Conservation (phyloP, 2,113 vertebrate genomes). For the Amblyopsis rosae region DNA sequence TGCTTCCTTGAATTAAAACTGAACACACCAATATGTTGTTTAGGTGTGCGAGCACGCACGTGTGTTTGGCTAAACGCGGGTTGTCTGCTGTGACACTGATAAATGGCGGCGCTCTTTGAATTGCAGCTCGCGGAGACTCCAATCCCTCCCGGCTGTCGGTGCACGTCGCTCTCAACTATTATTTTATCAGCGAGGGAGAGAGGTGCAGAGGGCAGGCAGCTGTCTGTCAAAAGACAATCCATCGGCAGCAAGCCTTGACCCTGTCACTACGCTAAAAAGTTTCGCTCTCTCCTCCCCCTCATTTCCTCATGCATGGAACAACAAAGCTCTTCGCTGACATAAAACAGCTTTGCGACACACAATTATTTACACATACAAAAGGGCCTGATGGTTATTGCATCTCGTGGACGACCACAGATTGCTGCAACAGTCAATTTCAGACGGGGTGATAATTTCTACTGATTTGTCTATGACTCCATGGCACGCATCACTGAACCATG, state of each 20-base stretch:
- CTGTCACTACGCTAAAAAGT: constrained; percentile 24
- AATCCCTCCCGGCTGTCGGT: constrained; percentile 59
- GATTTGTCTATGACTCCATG: neutral
- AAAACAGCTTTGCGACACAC: neutral
- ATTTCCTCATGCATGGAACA: constrained; percentile 26
- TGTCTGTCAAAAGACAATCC: constrained; percentile 54
- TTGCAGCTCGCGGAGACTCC: constrained; percentile 36
- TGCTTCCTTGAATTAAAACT: constrained; percentile 11
- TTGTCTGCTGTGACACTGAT: constrained; percentile 69
- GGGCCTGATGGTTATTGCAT: neutral
- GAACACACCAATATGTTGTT: neutral
- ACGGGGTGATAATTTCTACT: neutral
- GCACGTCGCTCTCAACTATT: constrained; percentile 56
- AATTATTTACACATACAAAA: constrained; percentile 7
- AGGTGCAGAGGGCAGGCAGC: constrained; percentile 28
- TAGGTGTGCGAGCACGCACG: constrained; percentile 18
- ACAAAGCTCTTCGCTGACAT: neutral
- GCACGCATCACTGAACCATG: constrained; percentile 29
- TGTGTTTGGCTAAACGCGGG: constrained; percentile 39
- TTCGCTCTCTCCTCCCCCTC: constrained; percentile 1
- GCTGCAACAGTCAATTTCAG: neutral
- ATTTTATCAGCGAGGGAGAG: constrained; percentile 60
- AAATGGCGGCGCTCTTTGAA: constrained; percentile 48
- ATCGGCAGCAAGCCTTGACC: constrained; percentile 32
- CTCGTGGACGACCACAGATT: neutral